Evolutionary conservation across 1,140 invertebrate species (phyloP).

Genomic region (Melitaea cinxia): DNA sequence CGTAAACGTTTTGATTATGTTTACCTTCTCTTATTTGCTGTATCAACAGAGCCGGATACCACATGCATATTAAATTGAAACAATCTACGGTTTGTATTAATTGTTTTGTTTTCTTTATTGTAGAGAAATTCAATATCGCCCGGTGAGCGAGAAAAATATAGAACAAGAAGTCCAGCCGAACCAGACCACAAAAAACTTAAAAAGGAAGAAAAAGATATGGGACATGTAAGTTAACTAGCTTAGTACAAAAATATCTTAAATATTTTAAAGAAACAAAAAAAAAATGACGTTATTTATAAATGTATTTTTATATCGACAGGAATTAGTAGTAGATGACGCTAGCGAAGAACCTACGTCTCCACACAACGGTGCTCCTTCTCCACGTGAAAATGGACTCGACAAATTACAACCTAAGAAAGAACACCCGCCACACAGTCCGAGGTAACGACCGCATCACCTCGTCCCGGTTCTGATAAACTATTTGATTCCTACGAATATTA

Average conservation of each 20-base stretch:
- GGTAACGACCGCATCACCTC: conserved; percentile 42
- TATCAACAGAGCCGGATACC: conserved; percentile 31
- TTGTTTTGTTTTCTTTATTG: conserved; percentile 72
- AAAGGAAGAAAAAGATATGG: conserved; percentile 91
- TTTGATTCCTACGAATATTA: background rate
- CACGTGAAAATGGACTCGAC: conserved; percentile 88
- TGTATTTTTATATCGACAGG: conserved; percentile 79
- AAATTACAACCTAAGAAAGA: conserved; percentile 81
- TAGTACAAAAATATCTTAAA: background rate
- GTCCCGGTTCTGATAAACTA: background rate
- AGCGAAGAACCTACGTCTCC: conserved; percentile 91
- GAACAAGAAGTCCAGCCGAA: conserved; percentile 87
- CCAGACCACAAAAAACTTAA: conserved; percentile 87
- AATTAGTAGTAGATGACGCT: conserved; percentile 95
- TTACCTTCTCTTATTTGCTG: conserved; percentile 65
- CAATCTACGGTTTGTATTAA: conserved; percentile 41
- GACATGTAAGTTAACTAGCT: conserved; percentile 85
- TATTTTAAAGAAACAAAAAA: background rate
- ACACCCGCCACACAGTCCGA: conserved; percentile 79
- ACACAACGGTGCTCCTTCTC: conserved; percentile 89
- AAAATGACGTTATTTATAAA: background rate
- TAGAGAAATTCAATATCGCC: conserved; percentile 95
- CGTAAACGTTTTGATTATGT: conserved; percentile 79
- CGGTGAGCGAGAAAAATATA: conserved; percentile 92
- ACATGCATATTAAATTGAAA: conserved; percentile 31